Evolutionary conservation across 2,797 vertebrate genomes (phyloP).

Genomic region (Semaprochilodus insignis): DNA sequence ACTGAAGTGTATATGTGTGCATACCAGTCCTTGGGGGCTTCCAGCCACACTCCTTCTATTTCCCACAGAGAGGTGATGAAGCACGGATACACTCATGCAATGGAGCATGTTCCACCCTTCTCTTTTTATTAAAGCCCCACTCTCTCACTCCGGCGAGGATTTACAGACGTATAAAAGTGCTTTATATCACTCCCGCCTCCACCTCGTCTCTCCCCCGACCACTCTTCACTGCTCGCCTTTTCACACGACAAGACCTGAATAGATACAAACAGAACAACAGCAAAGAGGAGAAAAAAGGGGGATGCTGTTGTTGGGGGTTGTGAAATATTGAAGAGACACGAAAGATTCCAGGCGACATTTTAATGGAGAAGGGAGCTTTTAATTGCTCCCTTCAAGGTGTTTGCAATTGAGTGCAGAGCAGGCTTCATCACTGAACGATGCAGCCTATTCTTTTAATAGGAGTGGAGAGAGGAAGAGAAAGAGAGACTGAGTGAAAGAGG

Average conservation of each 20-base stretch:
- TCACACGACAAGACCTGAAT: slow-evolving; percentile 3
- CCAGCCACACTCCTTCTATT: slow-evolving; percentile 44
- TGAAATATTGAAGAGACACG: slow-evolving; percentile 43
- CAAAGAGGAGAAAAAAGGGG: background rate
- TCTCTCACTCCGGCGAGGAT: slow-evolving; percentile 61
- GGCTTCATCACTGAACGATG: background rate
- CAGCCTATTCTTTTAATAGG: slow-evolving; percentile 32
- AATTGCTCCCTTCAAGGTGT: slow-evolving; percentile 25
- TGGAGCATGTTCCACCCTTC: slow-evolving; percentile 44
- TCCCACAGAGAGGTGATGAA: slow-evolving; percentile 54
- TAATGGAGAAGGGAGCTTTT: slow-evolving; percentile 24
- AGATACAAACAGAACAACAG: slow-evolving; percentile 35
- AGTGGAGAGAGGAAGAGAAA: background rate
- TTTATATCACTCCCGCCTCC: slow-evolving; percentile 32
- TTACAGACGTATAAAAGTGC: slow-evolving; percentile 60
- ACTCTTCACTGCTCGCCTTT: slow-evolving; percentile 11
- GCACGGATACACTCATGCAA: slow-evolving; percentile 49
- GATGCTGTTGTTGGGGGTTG: slow-evolving; percentile 13
- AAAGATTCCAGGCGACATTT: slow-evolving; percentile 26
- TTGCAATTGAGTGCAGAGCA: slow-evolving; percentile 10
- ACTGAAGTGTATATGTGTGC: slow-evolving; percentile 14
- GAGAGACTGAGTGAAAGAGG: background rate
- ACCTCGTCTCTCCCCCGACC: background rate
- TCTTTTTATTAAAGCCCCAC: slow-evolving; percentile 47
- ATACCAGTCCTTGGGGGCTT: slow-evolving; percentile 35